Conservation (phyloP, 1,140 invertebrate genomes). For the Platorchestia sp. region DNA sequence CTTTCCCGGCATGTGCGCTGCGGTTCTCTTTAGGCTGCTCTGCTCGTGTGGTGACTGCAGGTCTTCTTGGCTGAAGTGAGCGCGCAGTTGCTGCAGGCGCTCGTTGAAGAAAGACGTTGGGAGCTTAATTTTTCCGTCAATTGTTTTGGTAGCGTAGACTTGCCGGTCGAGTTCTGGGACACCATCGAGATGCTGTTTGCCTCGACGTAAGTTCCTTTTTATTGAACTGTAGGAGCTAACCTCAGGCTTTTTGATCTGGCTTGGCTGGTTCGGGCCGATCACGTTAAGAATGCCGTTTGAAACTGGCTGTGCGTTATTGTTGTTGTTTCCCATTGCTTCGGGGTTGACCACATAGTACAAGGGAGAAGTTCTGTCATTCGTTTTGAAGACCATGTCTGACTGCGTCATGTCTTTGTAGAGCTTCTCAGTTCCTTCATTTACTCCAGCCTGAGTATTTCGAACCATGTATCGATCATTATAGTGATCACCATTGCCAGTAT, state of each 20-base stretch:
- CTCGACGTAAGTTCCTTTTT: background rate
- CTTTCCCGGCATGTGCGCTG: background rate
- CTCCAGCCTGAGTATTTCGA: background rate
- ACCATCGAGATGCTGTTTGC: background rate
- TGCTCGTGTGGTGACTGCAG: too few relatives aligned
- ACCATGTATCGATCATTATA: background rate
- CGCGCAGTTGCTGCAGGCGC: background rate
- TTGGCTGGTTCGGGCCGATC: background rate
- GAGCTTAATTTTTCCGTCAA: background rate
- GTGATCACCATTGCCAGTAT: background rate
- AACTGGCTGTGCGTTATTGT: background rate
- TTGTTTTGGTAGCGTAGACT: background rate
- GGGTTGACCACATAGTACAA: conserved; percentile 26
- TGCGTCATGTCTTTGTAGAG: background rate
- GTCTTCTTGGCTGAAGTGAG: conserved; percentile 34
- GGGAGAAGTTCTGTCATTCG: background rate
- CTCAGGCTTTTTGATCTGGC: background rate
- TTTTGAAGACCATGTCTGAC: background rate
- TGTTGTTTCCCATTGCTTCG: background rate
- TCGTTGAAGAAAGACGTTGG: conserved; percentile 14
- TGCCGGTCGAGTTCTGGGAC: background rate
- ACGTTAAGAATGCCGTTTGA: background rate
- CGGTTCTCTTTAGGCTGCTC: background rate
- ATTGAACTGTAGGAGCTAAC: conserved; percentile 5
- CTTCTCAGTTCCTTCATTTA: background rate